Evolutionary conservation across 2,797 vertebrate species (phyloP).

Genomic region (Percopsis omiscomaycus): DNA sequence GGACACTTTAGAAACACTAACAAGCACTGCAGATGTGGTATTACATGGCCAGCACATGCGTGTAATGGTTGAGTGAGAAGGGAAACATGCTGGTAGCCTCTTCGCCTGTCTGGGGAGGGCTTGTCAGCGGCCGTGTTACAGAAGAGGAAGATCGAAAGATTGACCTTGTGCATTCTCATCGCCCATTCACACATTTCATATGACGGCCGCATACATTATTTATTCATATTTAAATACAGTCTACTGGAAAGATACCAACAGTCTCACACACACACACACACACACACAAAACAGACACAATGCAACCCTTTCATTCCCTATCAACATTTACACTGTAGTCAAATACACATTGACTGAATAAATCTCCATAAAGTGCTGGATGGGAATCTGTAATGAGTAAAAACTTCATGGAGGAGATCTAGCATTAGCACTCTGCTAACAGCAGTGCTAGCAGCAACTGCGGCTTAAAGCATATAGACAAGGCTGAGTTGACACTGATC

Average conservation of each 20-base stretch:
- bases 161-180: constrained; percentile 51
- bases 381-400: constrained; percentile 45
- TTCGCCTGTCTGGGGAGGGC: neutral
- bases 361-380: constrained; percentile 61
- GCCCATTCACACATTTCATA: constrained; percentile 52
- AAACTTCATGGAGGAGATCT: constrained; percentile 19
- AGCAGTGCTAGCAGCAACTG: no score
- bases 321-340: constrained; percentile 22
- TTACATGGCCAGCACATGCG: neutral
- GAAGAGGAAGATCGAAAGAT: constrained; percentile 47
- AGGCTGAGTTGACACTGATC: constrained; percentile 57
- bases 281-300: neutral
- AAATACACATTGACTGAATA: constrained; percentile 54
- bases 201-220: constrained; percentile 55
- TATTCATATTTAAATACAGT: constrained; percentile 63
- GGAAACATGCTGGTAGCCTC: constrained; percentile 8
- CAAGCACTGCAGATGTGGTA: no score
- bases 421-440: constrained; percentile 27
- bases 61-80: constrained; percentile 4
- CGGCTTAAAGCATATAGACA: constrained; percentile 1
- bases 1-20: no score
- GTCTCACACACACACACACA: constrained; percentile 20
- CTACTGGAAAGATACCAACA: constrained; percentile 30
- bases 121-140: constrained; percentile 26
- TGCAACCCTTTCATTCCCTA: constrained; percentile 1